Percentiles rank a stretch among this genome's conserved stretches.
Evolutionary conservation across 2,888 invertebrate genomes (phyloP).

Genomic region (Chymomyza amoena): DNA sequence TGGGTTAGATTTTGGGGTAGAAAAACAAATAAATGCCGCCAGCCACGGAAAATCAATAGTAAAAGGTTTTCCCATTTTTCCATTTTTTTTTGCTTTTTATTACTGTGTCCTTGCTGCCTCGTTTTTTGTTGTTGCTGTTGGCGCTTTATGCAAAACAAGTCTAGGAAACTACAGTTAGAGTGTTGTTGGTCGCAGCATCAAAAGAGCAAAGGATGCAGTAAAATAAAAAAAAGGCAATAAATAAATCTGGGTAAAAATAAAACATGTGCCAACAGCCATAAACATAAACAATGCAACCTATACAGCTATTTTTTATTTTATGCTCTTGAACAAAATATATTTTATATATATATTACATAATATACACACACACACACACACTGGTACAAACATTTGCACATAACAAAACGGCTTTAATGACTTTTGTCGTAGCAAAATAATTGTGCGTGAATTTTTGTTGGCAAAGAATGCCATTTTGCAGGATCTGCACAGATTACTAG

Average conservation of each 20-base stretch:
- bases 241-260: slow-evolving; percentile 47
- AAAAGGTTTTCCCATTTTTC: slow-evolving; percentile 19
- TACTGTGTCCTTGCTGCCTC: slow-evolving; percentile 5
- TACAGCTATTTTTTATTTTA: slow-evolving; percentile 4
- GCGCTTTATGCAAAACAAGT: neutral
- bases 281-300: slow-evolving; percentile 46
- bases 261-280: slow-evolving; percentile 47
- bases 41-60: slow-evolving; percentile 26
- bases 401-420: slow-evolving; percentile 58
- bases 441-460: slow-evolving; percentile 64
- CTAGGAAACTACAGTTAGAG: slow-evolving; percentile 36
- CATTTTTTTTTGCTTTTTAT: slow-evolving; percentile 6
- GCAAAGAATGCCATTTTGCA: slow-evolving; percentile 29
- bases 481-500: slow-evolving; percentile 7
- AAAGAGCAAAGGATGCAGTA: slow-evolving; percentile 34
- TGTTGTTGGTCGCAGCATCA: slow-evolving; percentile 14
- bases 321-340: slow-evolving; percentile 5
- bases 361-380: neutral
- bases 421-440: slow-evolving; percentile 70
- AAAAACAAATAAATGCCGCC: slow-evolving; percentile 42
- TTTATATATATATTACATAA: slow-evolving; percentile 59
- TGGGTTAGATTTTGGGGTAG: slow-evolving; percentile 34
- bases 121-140: neutral
- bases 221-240: slow-evolving; percentile 43
- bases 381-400: slow-evolving; percentile 43